Percentiles rank a stretch among this genome's conserved stretches.
These are phyloP conservation scores for Oncopeltus fasciatus DNA, from an alignment of 1,140 invertebrate genomes.

Conservation along the genomic window DNA sequence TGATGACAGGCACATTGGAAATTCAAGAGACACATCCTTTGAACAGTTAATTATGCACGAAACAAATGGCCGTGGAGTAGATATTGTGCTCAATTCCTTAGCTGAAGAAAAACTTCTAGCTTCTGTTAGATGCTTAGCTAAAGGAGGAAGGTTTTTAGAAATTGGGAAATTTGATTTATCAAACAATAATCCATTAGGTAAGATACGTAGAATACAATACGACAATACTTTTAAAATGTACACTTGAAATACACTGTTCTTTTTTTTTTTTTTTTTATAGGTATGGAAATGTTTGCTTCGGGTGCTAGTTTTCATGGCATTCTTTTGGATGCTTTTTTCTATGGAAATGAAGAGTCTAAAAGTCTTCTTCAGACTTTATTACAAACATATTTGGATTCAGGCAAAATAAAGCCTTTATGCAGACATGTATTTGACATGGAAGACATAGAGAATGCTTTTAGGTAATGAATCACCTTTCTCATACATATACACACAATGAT, in stretches of 20 bases:
- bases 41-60: slow-evolving; percentile 46
- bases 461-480: no score
- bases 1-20: slow-evolving; percentile 49
- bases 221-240: background rate
- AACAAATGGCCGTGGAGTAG: slow-evolving; percentile 51
- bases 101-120: slow-evolving; percentile 57
- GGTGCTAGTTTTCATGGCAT: slow-evolving; percentile 80
- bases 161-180: slow-evolving; percentile 57
- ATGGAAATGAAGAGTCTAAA: slow-evolving; percentile 27
- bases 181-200: slow-evolving; percentile 45
- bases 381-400: slow-evolving; percentile 44
- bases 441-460: slow-evolving; percentile 50
- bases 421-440: slow-evolving; percentile 41
- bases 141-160: slow-evolving; percentile 52
- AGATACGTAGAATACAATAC: background rate
- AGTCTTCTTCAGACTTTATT: slow-evolving; percentile 37
- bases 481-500: no score
- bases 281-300: slow-evolving; percentile 54
- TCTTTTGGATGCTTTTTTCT: slow-evolving; percentile 56
- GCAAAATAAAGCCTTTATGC: slow-evolving; percentile 46
- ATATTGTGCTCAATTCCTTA: slow-evolving; percentile 64
- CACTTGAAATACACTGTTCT: background rate
- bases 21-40: slow-evolving; percentile 55
- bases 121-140: slow-evolving; percentile 41
- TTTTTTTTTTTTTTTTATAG: slow-evolving; percentile 14